phyloP scores from a whole-genome alignment of 2,797 vertebrate species.

The Sciurus vulgaris region DNA sequence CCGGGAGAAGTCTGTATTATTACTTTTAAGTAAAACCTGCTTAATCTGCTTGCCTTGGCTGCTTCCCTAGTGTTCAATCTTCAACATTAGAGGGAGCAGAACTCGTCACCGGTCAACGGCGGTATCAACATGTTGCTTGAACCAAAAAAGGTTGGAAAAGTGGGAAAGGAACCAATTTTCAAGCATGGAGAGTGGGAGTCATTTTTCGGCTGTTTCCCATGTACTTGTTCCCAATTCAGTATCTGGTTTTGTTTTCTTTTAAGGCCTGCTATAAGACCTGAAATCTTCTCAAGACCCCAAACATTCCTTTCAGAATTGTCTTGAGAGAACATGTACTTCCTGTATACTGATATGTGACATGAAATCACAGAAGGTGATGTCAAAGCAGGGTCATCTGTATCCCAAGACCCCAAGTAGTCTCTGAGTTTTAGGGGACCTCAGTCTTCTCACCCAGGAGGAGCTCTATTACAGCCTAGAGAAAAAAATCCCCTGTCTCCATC shows the following conservation, averaged over 20 bases:
- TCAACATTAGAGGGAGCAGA: too few species aligned
- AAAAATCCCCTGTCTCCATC: rapidly evolving
- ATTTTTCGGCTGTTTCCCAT: not conserved
- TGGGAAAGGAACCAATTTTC: not conserved
- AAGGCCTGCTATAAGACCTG: not conserved
- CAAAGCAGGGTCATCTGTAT: not conserved
- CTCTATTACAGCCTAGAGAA: rapidly evolving
- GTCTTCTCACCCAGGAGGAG: not conserved
- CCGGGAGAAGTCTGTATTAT: too few species aligned
- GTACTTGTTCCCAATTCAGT: not conserved
- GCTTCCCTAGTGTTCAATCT: too few species aligned
- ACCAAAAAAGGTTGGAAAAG: not conserved
- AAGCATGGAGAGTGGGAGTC: not conserved
- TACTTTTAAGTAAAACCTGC: too few species aligned
- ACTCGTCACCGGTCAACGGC: too few species aligned
- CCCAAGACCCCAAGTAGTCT: not conserved
- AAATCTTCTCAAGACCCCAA: not conserved
- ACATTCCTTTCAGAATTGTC: not conserved
- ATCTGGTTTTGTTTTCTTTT: not conserved
- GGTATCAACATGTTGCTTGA: not conserved
- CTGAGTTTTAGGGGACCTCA: not conserved
- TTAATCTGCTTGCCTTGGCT: too few species aligned
- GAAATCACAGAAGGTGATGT: not conserved
- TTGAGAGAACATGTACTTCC: not conserved
- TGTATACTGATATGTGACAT: not conserved